These are phyloP conservation scores for Drosophila nannoptera DNA, from an alignment of 1,140 invertebrate species.

Conservation along the genomic window DNA sequence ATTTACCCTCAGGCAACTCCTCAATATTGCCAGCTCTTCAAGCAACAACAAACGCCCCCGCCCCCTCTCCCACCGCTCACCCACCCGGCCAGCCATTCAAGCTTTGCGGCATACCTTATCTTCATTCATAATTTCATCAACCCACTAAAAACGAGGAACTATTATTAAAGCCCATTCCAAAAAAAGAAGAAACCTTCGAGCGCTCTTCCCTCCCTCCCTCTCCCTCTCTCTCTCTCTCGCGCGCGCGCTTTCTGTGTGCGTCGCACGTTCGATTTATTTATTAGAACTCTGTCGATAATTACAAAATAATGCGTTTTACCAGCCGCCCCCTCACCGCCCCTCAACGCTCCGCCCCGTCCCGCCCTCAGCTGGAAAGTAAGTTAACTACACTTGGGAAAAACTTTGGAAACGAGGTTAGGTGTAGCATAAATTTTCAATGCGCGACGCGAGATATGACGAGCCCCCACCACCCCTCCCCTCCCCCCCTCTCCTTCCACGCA, in stretches of 20 bases:
- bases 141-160: slow-evolving; percentile 45
- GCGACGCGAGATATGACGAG: not conserved
- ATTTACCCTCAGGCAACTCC: too few species aligned
- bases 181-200: not conserved
- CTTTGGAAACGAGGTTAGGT: slow-evolving; percentile 67
- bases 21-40: slow-evolving; percentile 5
- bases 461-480: not conserved
- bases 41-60: not conserved
- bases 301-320: slow-evolving; percentile 75
- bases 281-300: slow-evolving; percentile 78
- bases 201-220: too few species aligned
- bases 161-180: slow-evolving; percentile 39
- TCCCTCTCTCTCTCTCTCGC: slow-evolving; percentile 4
- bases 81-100: slow-evolving; percentile 23
- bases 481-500: not conserved
- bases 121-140: slow-evolving; percentile 77
- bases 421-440: slow-evolving; percentile 61
- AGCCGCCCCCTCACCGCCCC: slow-evolving; percentile 9
- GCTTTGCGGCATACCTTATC: slow-evolving; percentile 65
- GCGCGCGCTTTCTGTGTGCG: not conserved
- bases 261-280: slow-evolving; percentile 58
- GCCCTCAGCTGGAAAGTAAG: slow-evolving; percentile 32
- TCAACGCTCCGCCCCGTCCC: not conserved
- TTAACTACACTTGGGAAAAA: slow-evolving; percentile 44
- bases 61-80: not conserved